These are phyloP conservation scores for Chloroclysta siterata DNA, from an alignment of 2,888 invertebrate species.

Conservation along the genomic window DNA sequence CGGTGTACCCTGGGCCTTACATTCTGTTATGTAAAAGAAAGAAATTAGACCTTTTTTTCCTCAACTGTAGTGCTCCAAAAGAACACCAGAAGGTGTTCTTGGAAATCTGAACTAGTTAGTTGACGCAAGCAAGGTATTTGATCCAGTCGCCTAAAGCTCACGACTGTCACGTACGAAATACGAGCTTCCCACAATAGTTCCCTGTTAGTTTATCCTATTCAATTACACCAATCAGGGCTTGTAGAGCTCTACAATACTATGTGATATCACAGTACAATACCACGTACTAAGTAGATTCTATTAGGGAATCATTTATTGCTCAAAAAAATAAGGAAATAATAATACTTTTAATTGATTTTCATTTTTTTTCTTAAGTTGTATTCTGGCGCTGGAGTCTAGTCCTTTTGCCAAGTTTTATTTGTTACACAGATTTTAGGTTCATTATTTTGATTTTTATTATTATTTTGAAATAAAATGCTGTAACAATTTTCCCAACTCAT, in stretches of 20 bases:
- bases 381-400: too few relatives aligned
- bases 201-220: constrained; percentile 4
- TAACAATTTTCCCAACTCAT: too few relatives aligned
- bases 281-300: too few relatives aligned
- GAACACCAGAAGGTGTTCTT: background rate
- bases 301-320: too few relatives aligned
- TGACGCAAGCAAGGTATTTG: background rate
- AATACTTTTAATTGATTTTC: too few relatives aligned
- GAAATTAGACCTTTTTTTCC: background rate
- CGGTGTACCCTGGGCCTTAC: background rate
- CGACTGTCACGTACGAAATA: constrained; percentile 1
- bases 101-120: background rate
- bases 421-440: too few relatives aligned
- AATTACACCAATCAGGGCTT: constrained; percentile 1
- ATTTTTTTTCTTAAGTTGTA: too few relatives aligned
- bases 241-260: background rate
- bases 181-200: background rate
- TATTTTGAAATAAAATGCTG: too few relatives aligned
- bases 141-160: background rate
- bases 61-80: background rate
- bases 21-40: background rate
- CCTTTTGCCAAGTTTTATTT: too few relatives aligned
- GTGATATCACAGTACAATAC: too few relatives aligned
- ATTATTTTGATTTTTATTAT: too few relatives aligned
- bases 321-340: too few relatives aligned